Evolutionary conservation across 2,797 vertebrate species (phyloP).

Genomic region (Phyllotis vaccarum): DNA sequence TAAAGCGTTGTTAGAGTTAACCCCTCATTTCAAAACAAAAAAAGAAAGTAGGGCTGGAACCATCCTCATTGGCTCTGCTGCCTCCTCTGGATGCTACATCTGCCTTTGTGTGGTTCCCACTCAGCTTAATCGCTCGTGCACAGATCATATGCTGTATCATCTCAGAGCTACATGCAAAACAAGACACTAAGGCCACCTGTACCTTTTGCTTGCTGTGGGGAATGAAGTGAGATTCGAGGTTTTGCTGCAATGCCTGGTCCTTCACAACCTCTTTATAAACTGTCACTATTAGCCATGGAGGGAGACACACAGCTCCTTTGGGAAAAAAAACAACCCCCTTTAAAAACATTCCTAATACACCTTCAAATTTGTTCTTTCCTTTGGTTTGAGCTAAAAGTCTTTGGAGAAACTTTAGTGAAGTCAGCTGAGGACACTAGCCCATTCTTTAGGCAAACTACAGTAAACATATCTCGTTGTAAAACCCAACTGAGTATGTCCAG

Average conservation of each 20-base stretch:
- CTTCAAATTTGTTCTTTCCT: not conserved
- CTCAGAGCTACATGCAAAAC: not conserved
- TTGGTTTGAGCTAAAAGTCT: not conserved
- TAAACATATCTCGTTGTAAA: not conserved
- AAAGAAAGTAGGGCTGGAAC: not conserved
- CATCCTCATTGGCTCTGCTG: fast-evolving
- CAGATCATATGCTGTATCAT: not conserved
- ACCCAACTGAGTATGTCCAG: not conserved
- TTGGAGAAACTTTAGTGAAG: not conserved
- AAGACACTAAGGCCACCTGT: not conserved
- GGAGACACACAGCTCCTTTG: too few relatives aligned
- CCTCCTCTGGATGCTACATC: not conserved
- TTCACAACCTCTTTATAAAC: too few relatives aligned
- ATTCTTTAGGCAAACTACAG: not conserved
- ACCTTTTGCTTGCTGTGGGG: not conserved
- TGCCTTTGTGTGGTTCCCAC: not conserved
- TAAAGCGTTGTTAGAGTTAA: not conserved
- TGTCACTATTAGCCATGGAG: not conserved
- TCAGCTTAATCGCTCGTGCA: not conserved
- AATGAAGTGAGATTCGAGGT: not conserved
- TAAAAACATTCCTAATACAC: not conserved
- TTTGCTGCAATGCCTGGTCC: not conserved
- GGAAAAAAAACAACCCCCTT: not conserved
- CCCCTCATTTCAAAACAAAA: not conserved
- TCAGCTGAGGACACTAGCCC: not conserved